A percentile compares a stretch with the other conserved stretches of the same genome.
These are phyloP conservation scores for Anguilla rostrata DNA, from an alignment of 2,113 vertebrate genomes.

Conservation along the genomic window DNA sequence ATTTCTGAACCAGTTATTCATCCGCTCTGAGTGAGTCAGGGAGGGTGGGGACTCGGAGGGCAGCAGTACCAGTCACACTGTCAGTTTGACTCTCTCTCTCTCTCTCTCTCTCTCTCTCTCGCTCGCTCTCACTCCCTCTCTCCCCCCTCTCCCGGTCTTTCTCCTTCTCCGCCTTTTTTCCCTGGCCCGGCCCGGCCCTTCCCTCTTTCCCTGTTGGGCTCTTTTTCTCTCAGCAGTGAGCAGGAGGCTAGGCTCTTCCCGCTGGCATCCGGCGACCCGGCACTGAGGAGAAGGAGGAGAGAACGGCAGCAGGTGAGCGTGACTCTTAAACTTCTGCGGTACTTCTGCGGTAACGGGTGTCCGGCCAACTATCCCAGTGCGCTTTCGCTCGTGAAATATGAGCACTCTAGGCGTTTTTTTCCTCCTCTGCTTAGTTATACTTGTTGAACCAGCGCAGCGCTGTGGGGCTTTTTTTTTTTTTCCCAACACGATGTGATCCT, in stretches of 20 bases:
- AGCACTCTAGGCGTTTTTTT: neutral
- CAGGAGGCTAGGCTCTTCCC: constrained; percentile 3
- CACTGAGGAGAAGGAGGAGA: constrained; percentile 16
- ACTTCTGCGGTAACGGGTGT: neutral
- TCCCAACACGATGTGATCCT: neutral
- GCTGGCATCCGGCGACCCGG: constrained; percentile 19
- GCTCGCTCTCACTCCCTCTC: constrained; percentile 21
- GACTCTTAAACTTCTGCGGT: neutral
- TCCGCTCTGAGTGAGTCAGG: constrained; percentile 69
- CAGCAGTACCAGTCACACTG: constrained; percentile 76
- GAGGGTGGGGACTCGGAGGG: constrained; percentile 70
- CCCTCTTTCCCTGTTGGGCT: neutral
- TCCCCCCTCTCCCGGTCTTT: constrained; percentile 30
- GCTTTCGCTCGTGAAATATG: neutral
- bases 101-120: constrained; percentile 35
- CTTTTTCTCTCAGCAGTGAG: constrained; percentile 10
- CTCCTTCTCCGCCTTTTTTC: neutral
- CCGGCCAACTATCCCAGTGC: neutral
- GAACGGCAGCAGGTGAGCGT: constrained; percentile 33
- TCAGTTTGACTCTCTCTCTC: constrained; percentile 27
- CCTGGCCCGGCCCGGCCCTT: neutral
- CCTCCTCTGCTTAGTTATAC: neutral
- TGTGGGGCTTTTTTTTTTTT: neutral
- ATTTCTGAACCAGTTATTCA: constrained; percentile 69
- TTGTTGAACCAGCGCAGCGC: neutral